Conservation (phyloP, 2,113 vertebrate genomes). For the Platanista minor region DNA sequence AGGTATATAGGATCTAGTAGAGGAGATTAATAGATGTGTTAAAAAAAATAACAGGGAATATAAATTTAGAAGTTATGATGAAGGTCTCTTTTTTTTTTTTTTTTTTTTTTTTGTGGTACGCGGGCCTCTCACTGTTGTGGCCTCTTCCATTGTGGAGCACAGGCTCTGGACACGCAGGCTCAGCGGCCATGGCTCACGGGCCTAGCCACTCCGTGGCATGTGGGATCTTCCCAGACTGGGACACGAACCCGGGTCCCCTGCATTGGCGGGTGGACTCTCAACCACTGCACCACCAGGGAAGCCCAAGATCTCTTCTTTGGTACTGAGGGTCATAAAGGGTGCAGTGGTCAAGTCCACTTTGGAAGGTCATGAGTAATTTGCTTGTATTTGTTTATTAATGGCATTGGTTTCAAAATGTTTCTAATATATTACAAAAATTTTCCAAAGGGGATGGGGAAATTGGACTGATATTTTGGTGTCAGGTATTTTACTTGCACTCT, state of each 20-base stretch:
- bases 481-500: neutral
- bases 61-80: neutral
- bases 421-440: neutral
- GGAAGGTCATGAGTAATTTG: neutral
- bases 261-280: no score
- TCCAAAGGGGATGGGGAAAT: neutral
- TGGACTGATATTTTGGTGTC: neutral
- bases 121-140: no score
- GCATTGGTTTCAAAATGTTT: neutral
- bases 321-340: neutral
- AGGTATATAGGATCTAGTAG: neutral
- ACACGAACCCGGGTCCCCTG: no score
- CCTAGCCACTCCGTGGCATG: no score
- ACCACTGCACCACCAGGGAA: no score
- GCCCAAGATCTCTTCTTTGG: neutral
- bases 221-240: no score
- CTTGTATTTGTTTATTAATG: neutral
- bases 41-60: neutral
- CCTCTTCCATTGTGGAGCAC: no score
- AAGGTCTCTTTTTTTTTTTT: neutral
- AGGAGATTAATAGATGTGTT: neutral
- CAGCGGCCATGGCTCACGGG: no score
- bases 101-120: rapidly evolving
- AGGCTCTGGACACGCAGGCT: no score
- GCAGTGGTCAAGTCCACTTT: neutral